Conservation (phyloP, 1,140 invertebrate genomes). For the Drosophila kanapiae region DNA sequence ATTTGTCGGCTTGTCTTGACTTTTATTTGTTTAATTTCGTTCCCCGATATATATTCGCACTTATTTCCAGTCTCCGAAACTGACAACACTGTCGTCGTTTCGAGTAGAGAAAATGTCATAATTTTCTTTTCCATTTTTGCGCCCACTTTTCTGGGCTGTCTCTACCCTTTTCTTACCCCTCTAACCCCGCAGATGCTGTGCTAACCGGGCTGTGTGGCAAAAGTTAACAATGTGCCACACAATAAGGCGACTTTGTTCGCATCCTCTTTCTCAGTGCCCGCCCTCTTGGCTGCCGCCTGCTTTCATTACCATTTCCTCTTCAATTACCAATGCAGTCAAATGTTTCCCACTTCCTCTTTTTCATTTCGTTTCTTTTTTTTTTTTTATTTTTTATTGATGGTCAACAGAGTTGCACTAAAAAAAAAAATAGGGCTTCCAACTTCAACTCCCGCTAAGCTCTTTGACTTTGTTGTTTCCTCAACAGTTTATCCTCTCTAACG, state of each 20-base stretch:
- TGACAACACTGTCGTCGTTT: constrained; percentile 6
- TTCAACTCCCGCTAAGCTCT: constrained; percentile 12
- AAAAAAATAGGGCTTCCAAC: not conserved
- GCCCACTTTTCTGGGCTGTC: not conserved
- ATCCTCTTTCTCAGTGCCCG: not conserved
- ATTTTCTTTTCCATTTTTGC: not conserved
- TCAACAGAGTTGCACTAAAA: constrained; percentile 45
- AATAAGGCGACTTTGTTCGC: constrained; percentile 48
- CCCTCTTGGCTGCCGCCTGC: constrained; percentile 16
- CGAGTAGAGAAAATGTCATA: not conserved
- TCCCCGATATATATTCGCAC: not conserved
- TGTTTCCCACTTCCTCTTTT: constrained; percentile 10
- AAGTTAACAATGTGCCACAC: constrained; percentile 54
- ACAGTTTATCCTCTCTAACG: constrained; percentile 32
- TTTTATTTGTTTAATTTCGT: constrained; percentile 43
- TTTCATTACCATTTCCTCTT: constrained; percentile 54
- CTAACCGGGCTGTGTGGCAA: constrained; percentile 30
- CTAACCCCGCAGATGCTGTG: not conserved
- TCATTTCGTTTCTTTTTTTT: too few relatives aligned
- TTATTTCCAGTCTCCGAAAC: constrained; percentile 5
- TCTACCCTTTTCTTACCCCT: not conserved
- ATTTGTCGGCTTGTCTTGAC: constrained; percentile 38
- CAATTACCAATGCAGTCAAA: constrained; percentile 52
- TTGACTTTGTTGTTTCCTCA: constrained; percentile 34
- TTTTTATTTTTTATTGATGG: constrained; percentile 16